A percentile compares a stretch with the other conserved stretches of the same genome.
phyloP scores from a whole-genome alignment of 1,140 invertebrate species.

The Drosophila repleta region DNA sequence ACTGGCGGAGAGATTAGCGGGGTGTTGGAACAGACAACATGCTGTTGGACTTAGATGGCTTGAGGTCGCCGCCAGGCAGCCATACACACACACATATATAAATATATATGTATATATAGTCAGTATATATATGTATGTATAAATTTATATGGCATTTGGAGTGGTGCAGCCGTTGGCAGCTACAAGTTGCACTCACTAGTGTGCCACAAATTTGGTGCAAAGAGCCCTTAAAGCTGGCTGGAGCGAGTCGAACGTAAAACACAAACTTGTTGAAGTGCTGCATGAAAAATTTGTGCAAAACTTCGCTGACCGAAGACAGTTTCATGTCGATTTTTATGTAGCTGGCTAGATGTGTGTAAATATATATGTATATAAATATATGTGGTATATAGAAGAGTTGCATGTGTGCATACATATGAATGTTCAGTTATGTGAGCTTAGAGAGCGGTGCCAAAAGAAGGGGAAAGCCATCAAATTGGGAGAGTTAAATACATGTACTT shows the following conservation, averaged over 20 bases:
- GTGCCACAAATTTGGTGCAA: slow-evolving; percentile 26
- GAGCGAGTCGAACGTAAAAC: background rate
- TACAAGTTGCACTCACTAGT: slow-evolving; percentile 5
- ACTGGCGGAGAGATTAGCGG: background rate
- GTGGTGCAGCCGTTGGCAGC: background rate
- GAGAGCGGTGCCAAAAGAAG: no score
- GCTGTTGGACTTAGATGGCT: slow-evolving; percentile 34
- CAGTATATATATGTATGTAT: no score
- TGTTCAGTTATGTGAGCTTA: no score
- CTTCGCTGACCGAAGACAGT: background rate
- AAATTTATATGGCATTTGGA: no score
- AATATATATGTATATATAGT: no score
- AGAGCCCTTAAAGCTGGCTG: slow-evolving; percentile 17
- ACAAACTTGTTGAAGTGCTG: background rate
- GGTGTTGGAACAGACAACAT: slow-evolving; percentile 12
- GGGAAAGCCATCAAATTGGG: no score
- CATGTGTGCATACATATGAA: no score
- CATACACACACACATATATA: no score
- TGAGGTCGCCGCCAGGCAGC: slow-evolving; percentile 14
- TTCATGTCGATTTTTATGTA: background rate
- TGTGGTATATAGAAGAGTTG: background rate
- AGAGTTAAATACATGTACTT: no score
- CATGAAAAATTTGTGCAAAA: background rate
- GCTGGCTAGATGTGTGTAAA: no score
- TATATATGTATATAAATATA: background rate